Base-by-base conservation (phyloP, 2,888 invertebrate species). In the Gymnosoma rotundatum region DNA sequence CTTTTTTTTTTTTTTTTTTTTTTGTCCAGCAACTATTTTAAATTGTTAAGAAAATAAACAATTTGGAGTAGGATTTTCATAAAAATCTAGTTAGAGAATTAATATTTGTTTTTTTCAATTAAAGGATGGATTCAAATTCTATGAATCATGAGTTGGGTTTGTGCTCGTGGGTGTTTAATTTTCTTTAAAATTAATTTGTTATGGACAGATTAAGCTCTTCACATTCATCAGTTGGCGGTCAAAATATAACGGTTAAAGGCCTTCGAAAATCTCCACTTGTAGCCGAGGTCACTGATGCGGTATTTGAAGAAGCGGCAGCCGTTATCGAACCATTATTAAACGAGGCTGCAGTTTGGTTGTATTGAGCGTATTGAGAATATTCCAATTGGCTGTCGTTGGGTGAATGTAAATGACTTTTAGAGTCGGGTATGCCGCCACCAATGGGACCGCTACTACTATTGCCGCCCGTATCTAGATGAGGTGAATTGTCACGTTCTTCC, bases 181-280 rank as follows among this genome's bases (percentile, higher is more conserved):
- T 56, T 61, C 52, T 87, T 32, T 32, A 32, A 32, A 5, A 7
- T 42, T 90, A 90, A 63, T 88, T 86, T 87, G 91, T 90, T 88
- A 90, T 90, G 84, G 90, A 91, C 88, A 91, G 88, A 88, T 90
- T 91, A 60, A 91, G 87, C 88, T 90, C 91, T 86, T 89, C 90
- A 83, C 89, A 89, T 78, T 91, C 90, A 70, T 89, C 86, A 56
- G 90, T 89, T 88, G 91, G 91, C 89, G 92, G 92, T 92, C 92
- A 92, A 91, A 92, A 92, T 89, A 92, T 92, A 85, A 92, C 92
- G 21, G 92, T 92, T 45, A 92, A 87, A 38, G 92, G 92, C 80
- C 92, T 89, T 14, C 92, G 90, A 86, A 92, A 92, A 86, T 92
- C 92, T 14, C 90, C 90, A 61, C 89, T 87, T 8, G 89, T 88